Conservation (phyloP, 2,888 invertebrate species). For the Eristalis tenax region DNA sequence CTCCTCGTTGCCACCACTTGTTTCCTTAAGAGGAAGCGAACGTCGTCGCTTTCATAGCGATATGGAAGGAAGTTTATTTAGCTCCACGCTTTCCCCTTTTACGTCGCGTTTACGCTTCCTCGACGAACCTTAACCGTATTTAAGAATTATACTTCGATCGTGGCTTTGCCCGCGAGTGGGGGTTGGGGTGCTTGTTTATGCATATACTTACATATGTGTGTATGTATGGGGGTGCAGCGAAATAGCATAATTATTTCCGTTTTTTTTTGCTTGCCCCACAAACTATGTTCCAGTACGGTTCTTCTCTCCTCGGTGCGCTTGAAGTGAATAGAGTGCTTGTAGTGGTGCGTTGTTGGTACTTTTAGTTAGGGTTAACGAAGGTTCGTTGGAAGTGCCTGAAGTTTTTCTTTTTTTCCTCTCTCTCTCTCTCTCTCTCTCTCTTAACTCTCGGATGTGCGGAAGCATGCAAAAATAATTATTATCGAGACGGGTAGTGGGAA, state of each 20-base stretch:
- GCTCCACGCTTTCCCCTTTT: constrained; percentile 24
- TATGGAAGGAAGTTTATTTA: constrained; percentile 65
- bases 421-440: constrained; percentile 3
- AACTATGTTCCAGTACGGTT: constrained; percentile 34
- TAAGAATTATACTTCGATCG: constrained; percentile 49
- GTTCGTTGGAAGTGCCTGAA: constrained; percentile 35
- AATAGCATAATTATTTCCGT: constrained; percentile 70
- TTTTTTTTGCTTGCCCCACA: constrained; percentile 22
- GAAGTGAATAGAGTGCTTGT: constrained; percentile 45
- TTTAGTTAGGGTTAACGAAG: constrained; percentile 63
- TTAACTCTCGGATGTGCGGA: constrained; percentile 42
- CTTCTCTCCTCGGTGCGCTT: constrained; percentile 53
- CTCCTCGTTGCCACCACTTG: neutral
- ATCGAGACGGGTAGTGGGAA: constrained; percentile 44
- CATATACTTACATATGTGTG: neutral
- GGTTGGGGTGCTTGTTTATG: constrained; percentile 27
- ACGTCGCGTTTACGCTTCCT: constrained; percentile 55
- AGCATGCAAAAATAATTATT: constrained; percentile 70
- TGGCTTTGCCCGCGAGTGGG: neutral
- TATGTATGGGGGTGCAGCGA: constrained; percentile 54
- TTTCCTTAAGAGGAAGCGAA: constrained; percentile 21
- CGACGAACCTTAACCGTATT: constrained; percentile 58
- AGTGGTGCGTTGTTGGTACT: constrained; percentile 33
- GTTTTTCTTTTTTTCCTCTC: neutral
- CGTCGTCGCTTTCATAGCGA: constrained; percentile 54